Base-by-base conservation (phyloP, 2,888 invertebrate species). In the Drosophila anomalata region DNA sequence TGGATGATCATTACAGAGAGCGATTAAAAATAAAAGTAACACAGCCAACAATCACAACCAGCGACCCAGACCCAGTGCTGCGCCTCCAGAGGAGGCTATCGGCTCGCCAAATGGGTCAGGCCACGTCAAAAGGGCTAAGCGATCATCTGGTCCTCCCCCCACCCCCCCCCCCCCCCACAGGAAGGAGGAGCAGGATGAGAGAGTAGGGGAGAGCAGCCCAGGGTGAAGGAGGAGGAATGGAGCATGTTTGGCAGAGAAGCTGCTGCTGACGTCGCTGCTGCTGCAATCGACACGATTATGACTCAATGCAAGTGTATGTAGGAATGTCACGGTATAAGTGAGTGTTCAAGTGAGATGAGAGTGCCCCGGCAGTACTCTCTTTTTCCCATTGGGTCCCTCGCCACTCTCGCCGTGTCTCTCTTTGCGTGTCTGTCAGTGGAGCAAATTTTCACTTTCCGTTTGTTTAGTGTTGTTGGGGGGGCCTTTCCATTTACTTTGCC, bases 361-460 rank as follows among this genome's bases (percentile, higher is more conserved):
- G 59, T 17, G 17, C 12, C 41, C 50, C 42, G 31, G 36, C 24
- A 14, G 26, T 11, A 6, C 47, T 47, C 54, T 62, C 42, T 50
- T 39, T 36, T 26, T 20, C 17, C 20, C 36, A 26, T 12, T 33
- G 48, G 39, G 48, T 50, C 48, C 53, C 61, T 33, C 52, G 48
- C 44, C 48, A 48, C 61, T 33, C 52, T 68, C 33, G 41, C 58
- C 51, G 22, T 42, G 20, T 20, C 36, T 36, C 48, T 46, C 31
- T 26, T 9, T 48, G 47, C 51, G 26, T 69, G 44, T 71, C 72
- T 71, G 72, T 75, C 84, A 90, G 88, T 85, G 77, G 82, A 80
- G 87, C 79, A 89, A 83, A 91, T 91, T 91, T 91, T 91, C 91
- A 91, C 90, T 91, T 91, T 91, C 90, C 89, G 89, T 91, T 91